These are phyloP conservation scores for Ictidomys tridecemlineatus DNA, from an alignment of 2,113 vertebrate species.

Conservation along the genomic window DNA sequence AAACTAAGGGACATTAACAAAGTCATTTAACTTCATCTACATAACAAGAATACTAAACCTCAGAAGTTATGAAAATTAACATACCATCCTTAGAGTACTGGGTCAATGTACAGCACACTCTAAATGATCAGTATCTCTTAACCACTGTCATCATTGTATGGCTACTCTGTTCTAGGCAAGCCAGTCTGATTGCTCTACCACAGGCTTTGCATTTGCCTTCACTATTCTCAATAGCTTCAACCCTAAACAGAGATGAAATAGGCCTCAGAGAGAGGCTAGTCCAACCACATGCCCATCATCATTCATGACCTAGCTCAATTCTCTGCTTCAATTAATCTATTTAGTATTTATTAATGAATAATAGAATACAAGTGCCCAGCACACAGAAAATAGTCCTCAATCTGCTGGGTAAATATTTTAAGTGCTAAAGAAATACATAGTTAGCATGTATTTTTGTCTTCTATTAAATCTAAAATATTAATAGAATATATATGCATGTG, in stretches of 20 bases:
- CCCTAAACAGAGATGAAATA: not conserved
- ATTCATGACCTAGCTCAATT: conserved; percentile 1
- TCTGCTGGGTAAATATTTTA: conserved; percentile 13
- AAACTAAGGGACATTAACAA: conserved; percentile 53
- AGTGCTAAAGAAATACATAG: conserved; percentile 51
- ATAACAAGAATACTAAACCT: not conserved
- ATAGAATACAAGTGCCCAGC: conserved; percentile 30
- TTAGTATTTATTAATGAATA: conserved; percentile 24
- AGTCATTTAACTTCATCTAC: conserved; percentile 53
- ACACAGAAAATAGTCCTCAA: conserved; percentile 18
- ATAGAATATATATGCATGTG: conserved; percentile 17
- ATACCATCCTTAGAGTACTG: not conserved
- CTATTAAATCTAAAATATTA: conserved; percentile 47
- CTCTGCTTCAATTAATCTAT: conserved; percentile 1
- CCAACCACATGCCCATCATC: not conserved
- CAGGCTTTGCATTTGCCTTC: not conserved
- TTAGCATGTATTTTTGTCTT: not conserved
- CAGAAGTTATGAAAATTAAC: conserved; percentile 52
- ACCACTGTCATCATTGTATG: not conserved
- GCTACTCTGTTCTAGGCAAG: not conserved
- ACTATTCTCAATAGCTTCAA: conserved; percentile 7
- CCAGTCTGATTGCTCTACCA: not conserved
- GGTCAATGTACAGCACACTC: not conserved
- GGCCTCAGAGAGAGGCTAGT: not conserved
- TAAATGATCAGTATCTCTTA: conserved; percentile 38